Base-by-base conservation (phyloP, 2,113 vertebrate species). In the Bettongia penicillata region DNA sequence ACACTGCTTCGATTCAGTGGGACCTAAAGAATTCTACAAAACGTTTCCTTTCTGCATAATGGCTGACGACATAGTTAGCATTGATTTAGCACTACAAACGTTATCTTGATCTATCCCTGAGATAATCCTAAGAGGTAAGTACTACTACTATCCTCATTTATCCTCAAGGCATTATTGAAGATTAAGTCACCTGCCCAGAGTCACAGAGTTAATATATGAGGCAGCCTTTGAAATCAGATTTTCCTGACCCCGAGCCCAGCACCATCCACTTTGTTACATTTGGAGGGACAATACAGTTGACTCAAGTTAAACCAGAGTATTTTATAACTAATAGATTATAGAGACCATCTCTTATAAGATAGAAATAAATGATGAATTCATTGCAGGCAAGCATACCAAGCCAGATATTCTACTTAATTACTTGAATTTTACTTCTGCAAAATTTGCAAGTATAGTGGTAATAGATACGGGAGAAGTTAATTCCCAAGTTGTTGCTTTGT, bases 1-100 rank as follows among this genome's bases (percentile, higher is more conserved):
- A 53, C 28, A 43, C 22, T 61, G 55, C 90, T 89, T 91, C 77
- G 90, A 93, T 52, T 92, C 91, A 94, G 49, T 49, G 47, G 68
- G 10, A 49, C 92, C 93, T 23, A 37, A 51, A 91, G 37, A 1
- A 93, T 92, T 90, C 89, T 77, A 93, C 10, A 12, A 95, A 96
- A 92, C 48, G 25, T 23, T 90, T 95, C 28, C 25, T 93, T 26
- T 95, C 12, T 94, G 51, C 95, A 90, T 57, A 28, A 57, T 8
- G 26, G 53, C 53, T 55, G 57, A 10, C 28, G 28, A 61, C 57
- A 61, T 61, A 61, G 9, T 61, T 61, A 31, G 28, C 57, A 61
- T 61, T 55, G 53, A 55, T 2, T 28, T 61, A 61, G 57, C 10
- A 61, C 28, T 31, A 2, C 57, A 61, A 31, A 31, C 11, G 31